Evolutionary conservation across 1,140 invertebrate species (phyloP), one percentile per base, ranked within the genome.

Genomic region (Teleopsis dalmanni): DNA sequence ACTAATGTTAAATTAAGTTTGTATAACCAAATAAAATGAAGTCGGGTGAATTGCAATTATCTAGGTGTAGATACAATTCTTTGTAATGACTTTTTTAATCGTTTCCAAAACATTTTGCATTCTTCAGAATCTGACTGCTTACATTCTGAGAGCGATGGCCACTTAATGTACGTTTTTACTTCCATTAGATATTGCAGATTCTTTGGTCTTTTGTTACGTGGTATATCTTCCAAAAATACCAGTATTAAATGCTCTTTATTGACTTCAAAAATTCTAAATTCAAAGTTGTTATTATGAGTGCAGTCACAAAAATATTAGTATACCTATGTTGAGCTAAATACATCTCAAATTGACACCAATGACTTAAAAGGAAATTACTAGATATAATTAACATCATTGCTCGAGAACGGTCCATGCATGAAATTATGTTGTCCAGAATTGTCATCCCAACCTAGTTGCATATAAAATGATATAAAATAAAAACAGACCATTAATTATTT

Each of bases 261-360:
- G 0, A 76, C 76, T 59, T 82, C 81, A 47, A 81, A 61, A 3
- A 81, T 68, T 44, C 77, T 78, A 59, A 4, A 54, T n/a, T n/a
- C n/a, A n/a, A n/a, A n/a, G n/a, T n/a, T n/a, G n/a, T n/a, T n/a
- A n/a, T n/a, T n/a, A n/a, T n/a, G n/a, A n/a, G n/a, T n/a, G n/a
- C n/a, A n/a, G n/a, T n/a, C n/a, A n/a, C n/a, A n/a, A n/a, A n/a
- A n/a, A n/a, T n/a, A n/a, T n/a, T 11, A 50, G 27, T 43, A 38
- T 51, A 77, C 77, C 79, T 72, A 59, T 81, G 78, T 53, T 82
- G 80, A 0, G 80, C 80, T 26, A 82, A 57, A 60, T 81, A 78
- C 77, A 81, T 79, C 62, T 82, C 80, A 55, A 80, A 82, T 46
- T 80, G 76, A 63, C 80, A 82, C 80, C 80, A 82, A 38, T 81